phyloP scores from a whole-genome alignment of 2,797 vertebrate genomes.

The Nyctalus aviator region DNA sequence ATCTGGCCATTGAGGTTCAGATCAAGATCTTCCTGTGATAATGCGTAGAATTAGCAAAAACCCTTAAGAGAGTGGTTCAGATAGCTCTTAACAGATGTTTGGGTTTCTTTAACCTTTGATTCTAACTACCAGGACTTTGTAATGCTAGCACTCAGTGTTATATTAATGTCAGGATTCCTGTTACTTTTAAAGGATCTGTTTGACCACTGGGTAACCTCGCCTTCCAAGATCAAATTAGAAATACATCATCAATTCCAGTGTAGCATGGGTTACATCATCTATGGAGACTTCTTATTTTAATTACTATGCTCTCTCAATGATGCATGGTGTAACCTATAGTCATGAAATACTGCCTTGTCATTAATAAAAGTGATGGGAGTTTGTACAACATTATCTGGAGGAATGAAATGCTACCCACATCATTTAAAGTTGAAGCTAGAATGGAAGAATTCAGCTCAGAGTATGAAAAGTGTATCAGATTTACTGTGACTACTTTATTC shows the following conservation, averaged over 20 bases:
- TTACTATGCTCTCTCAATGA: neutral
- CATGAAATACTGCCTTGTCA: constrained; percentile 19
- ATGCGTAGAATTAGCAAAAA: neutral
- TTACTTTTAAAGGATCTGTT: neutral
- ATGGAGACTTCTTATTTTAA: constrained; percentile 49
- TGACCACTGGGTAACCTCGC: neutral
- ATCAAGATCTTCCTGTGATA: neutral
- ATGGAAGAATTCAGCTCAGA: neutral
- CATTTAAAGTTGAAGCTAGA: constrained; percentile 34
- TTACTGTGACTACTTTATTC: neutral
- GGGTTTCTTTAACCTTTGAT: constrained; percentile 51
- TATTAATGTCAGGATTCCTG: neutral
- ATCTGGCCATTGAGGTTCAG: neutral
- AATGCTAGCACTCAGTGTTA: neutral
- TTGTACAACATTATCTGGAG: neutral
- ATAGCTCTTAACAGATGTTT: constrained; percentile 26
- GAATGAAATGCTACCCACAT: neutral
- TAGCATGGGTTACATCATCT: constrained; percentile 44
- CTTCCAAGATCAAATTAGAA: constrained; percentile 65
- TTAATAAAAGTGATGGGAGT: neutral
- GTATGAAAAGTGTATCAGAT: neutral
- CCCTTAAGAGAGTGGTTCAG: neutral
- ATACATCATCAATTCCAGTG: neutral
- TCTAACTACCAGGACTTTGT: constrained; percentile 27
- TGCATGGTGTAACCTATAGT: neutral